Conservation (phyloP, 2,113 vertebrate genomes). For the Chaetorhynchus papuensis region DNA sequence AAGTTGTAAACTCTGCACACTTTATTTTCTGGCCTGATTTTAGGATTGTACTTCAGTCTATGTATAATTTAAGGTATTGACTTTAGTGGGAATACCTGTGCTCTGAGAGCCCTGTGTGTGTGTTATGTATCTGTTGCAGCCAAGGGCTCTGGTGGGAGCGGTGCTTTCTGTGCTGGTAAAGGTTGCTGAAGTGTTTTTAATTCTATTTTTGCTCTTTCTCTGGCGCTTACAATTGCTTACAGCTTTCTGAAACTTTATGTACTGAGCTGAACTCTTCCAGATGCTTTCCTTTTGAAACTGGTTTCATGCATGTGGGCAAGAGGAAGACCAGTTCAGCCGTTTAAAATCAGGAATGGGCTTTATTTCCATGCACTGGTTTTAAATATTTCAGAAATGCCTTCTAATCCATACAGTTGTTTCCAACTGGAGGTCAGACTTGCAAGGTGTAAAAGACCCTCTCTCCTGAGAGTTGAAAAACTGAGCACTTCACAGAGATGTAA, state of each 20-base stretch:
- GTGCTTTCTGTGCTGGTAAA: neutral
- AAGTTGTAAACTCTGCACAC: neutral
- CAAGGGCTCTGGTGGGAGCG: neutral
- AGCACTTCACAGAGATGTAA: neutral
- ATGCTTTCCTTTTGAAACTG: neutral
- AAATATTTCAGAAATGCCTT: neutral
- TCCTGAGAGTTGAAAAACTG: neutral
- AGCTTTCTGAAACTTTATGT: neutral
- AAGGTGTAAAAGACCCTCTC: neutral
- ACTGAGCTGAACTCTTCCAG: neutral
- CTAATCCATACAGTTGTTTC: neutral
- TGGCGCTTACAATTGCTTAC: neutral
- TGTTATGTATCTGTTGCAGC: neutral
- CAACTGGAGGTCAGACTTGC: neutral
- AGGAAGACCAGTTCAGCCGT: constrained; percentile 3
- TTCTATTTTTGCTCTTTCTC: neutral
- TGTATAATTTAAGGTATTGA: neutral
- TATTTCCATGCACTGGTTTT: neutral
- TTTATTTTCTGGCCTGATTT: neutral
- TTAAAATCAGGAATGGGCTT: neutral
- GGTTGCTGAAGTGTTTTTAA: neutral
- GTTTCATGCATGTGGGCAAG: neutral
- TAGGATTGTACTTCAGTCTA: neutral
- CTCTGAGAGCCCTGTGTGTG: neutral
- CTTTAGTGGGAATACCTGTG: neutral